phyloP scores from a whole-genome alignment of 2,113 vertebrate genomes.

The Rhinopomastus cyanomelas region DNA sequence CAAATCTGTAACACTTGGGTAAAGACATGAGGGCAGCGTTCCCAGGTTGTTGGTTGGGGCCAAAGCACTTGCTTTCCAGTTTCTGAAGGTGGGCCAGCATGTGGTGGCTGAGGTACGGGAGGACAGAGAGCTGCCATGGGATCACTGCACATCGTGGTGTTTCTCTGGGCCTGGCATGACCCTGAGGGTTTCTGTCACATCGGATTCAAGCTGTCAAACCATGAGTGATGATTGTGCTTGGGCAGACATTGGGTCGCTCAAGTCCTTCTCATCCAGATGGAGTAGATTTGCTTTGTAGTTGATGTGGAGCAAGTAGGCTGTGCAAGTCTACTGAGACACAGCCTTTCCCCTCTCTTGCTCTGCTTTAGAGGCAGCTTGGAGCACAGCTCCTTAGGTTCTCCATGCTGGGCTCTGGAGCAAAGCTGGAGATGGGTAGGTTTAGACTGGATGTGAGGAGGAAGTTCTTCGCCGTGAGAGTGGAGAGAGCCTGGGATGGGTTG shows the following conservation, averaged over 20 bases:
- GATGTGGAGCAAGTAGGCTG: background rate
- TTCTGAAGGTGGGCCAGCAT: rapidly evolving
- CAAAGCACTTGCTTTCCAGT: background rate
- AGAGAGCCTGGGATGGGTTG: too few relatives aligned
- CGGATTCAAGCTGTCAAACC: background rate
- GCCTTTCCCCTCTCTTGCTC: background rate
- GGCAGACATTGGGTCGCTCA: rapidly evolving
- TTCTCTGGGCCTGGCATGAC: background rate
- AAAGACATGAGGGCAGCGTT: background rate
- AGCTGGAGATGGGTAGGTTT: too few relatives aligned
- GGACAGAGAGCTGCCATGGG: background rate
- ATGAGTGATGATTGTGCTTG: rapidly evolving
- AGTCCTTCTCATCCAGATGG: background rate
- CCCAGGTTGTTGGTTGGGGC: background rate
- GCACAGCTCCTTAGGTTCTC: background rate
- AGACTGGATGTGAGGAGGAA: too few relatives aligned
- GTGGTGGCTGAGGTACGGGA: rapidly evolving
- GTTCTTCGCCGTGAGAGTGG: too few relatives aligned
- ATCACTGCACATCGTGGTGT: background rate
- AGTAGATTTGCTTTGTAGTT: rapidly evolving
- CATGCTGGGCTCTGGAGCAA: rapidly evolving
- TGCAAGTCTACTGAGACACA: rapidly evolving
- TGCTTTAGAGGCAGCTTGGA: background rate
- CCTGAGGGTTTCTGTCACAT: background rate
- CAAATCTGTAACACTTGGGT: too few relatives aligned